phyloP scores from a whole-genome alignment of 2,888 invertebrate species.

The Anticlea derivata region DNA sequence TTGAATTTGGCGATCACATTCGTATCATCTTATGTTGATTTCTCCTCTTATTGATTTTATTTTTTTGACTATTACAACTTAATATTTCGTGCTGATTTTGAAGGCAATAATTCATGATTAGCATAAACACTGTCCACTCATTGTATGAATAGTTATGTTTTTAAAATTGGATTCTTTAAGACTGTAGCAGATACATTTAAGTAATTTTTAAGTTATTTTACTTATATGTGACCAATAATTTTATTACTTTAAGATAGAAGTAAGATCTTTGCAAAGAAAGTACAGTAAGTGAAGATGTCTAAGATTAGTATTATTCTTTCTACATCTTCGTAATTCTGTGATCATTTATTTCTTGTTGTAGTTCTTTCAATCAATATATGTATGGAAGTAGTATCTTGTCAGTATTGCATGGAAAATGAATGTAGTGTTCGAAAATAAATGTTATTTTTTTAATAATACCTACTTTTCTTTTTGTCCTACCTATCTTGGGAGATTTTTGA shows the following conservation, averaged over 20 bases:
- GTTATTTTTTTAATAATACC: conserved; percentile 69
- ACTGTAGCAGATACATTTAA: conserved; percentile 67
- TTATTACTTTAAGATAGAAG: conserved; percentile 68
- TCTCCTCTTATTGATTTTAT: conserved; percentile 36
- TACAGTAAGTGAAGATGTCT: conserved; percentile 71
- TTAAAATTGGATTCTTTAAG: conserved; percentile 61
- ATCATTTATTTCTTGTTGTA: conserved; percentile 76
- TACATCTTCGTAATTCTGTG: conserved; percentile 78
- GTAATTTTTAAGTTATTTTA: conserved; percentile 72
- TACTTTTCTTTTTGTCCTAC: too few relatives aligned
- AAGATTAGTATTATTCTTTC: conserved; percentile 64
- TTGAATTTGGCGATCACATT: conserved; percentile 43
- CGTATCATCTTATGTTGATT: conserved; percentile 33
- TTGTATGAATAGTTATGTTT: conserved; percentile 46
- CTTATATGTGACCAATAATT: conserved; percentile 77
- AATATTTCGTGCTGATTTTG: conserved; percentile 29
- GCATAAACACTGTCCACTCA: conserved; percentile 44
- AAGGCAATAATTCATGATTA: conserved; percentile 35
- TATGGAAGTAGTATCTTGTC: conserved; percentile 69
- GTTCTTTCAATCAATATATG: conserved; percentile 68
- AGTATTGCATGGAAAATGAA: conserved; percentile 78
- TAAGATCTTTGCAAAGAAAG: conserved; percentile 66
- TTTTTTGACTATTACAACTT: conserved; percentile 33
- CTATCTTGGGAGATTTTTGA: too few relatives aligned
- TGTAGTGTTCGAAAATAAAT: conserved; percentile 79